Conservation (phyloP, 2,888 invertebrate species). For the Dysmachus trigonus region DNA sequence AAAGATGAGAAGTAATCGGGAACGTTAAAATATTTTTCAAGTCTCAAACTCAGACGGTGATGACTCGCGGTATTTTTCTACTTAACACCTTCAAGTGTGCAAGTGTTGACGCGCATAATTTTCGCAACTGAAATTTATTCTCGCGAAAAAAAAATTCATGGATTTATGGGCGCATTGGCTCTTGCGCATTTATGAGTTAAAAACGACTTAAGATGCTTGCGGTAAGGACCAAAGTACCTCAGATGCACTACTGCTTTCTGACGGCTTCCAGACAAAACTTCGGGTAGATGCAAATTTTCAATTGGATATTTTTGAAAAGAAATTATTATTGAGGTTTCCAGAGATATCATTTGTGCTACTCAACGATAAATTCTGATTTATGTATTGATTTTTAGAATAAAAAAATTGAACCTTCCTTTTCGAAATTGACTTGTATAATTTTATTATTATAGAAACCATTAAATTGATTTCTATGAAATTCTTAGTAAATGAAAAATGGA, state of each 20-base stretch:
- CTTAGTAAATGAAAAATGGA: too few relatives aligned
- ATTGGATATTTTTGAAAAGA: neutral
- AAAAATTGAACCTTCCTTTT: too few relatives aligned
- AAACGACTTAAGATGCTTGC: neutral
- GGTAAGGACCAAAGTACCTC: neutral
- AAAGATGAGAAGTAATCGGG: conserved; percentile 18
- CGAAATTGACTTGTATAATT: too few relatives aligned
- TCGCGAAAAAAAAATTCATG: neutral
- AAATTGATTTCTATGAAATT: too few relatives aligned
- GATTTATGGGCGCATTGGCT: neutral
- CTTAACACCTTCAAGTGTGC: neutral
- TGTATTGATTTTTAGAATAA: neutral
- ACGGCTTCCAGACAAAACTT: neutral
- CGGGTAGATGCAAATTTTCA: neutral
- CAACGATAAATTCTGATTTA: neutral
- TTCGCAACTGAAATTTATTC: neutral
- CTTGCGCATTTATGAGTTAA: neutral
- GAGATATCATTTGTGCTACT: neutral
- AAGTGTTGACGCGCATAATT: neutral
- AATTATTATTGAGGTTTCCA: neutral
- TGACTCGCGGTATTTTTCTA: conserved; percentile 23
- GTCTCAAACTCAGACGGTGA: neutral
- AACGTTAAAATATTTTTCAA: neutral
- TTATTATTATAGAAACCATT: too few relatives aligned
- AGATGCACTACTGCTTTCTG: neutral